Evolutionary conservation across 2,797 vertebrate genomes (phyloP), one percentile per base, ranked within the genome.

Genomic region (Austrolebias charrua): DNA sequence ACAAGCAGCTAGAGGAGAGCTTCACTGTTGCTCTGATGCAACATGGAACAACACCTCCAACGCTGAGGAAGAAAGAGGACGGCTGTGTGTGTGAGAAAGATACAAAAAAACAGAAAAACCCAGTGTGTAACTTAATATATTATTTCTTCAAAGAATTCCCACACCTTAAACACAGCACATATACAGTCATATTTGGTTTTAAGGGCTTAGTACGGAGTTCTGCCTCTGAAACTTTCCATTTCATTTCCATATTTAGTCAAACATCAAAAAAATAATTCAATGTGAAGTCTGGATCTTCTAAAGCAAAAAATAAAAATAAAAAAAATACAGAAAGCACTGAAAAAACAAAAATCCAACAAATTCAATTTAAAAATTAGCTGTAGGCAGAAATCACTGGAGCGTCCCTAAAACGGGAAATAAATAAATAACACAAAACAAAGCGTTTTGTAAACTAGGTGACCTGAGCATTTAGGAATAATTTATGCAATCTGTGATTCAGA

Each of bases 1-100:
- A 89, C 75, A 53, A 60, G 80, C 79, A 58, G 75, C 88, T 54
- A 71, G 64, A 79, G 64, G 13, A 63, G 66, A 33, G 64, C 73
- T 79, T 75, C 65, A 75, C 68, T 80, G 73, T 74, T 75, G 69
- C 67, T 81, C 78, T 86, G 88, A 88, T 79, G 84, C 73, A 87
- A 83, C 70, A 55, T 49, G 43, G 63, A 78, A 84, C 63, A 85
- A 80, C 76, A 76, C 70, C 72, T 82, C 66, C 49, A 57, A 73
- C 62, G 71, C 60, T 60, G 47, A 33, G 6, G 45, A 70, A 65
- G 47, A 63, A 74, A 59, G 50, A 58, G 4, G 15, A 51, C 2
- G 46, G 12, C 44, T 63, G n/a, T 9, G 29, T 55, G 38, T 38
- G 50, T 63, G 43, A 16, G 35, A 48, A 47, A 48, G 63, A 64